Evolutionary conservation across 2,888 invertebrate species (phyloP).

Genomic region (Pammene fasciana): DNA sequence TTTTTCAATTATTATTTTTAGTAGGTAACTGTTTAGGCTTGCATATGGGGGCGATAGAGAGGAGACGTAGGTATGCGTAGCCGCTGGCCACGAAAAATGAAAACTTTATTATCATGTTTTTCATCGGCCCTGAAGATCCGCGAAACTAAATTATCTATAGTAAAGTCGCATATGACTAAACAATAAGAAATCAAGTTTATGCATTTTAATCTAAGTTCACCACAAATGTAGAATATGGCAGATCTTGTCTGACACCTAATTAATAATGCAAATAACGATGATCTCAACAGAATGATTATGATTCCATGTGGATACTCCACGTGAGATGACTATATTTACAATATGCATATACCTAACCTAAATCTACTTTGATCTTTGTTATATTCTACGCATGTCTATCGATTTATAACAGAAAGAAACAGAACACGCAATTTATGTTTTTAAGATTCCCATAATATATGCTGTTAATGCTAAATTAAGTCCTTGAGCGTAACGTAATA

Average conservation of each 20-base stretch:
- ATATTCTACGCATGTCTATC: constrained; percentile 7
- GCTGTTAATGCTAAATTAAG: constrained; percentile 4
- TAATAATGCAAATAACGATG: constrained; percentile 57
- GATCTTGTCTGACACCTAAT: constrained; percentile 36
- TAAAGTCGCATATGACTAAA: too few species aligned
- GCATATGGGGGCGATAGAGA: constrained; percentile 8
- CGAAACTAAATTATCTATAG: too few species aligned
- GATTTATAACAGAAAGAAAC: neutral
- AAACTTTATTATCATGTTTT: neutral
- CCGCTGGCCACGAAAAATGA: constrained; percentile 1
- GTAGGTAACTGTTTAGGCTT: constrained; percentile 11
- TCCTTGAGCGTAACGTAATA: constrained; percentile 2
- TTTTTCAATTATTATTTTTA: neutral
- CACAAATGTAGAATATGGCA: constrained; percentile 13
- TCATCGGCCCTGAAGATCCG: neutral
- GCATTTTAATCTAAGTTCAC: too few species aligned
- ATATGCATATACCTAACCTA: neutral
- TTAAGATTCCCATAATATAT: constrained; percentile 1
- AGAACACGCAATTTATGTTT: constrained; percentile 4
- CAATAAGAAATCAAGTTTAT: too few species aligned
- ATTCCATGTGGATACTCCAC: constrained; percentile 50
- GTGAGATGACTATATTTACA: constrained; percentile 36
- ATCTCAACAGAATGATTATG: constrained; percentile 61
- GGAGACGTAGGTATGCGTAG: constrained; percentile 4
- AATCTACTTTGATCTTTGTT: neutral